phyloP scores from a whole-genome alignment of 2,797 vertebrate species.

The Brachyalestes nurse region DNA sequence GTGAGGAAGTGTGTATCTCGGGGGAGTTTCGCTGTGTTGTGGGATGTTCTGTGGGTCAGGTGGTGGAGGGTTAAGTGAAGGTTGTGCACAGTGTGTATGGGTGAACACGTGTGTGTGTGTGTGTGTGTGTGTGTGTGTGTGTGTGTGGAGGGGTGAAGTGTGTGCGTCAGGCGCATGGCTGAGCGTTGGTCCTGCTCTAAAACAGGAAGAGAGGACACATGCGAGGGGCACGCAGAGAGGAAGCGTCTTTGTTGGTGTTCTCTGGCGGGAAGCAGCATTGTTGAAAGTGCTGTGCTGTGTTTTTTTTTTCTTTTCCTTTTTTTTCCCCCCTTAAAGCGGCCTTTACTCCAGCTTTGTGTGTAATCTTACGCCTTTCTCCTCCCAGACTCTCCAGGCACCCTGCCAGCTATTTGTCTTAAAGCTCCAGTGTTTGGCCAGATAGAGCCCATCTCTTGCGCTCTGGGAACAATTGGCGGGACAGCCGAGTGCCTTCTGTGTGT shows the following conservation, averaged over 20 bases:
- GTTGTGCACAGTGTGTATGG: constrained; percentile 34
- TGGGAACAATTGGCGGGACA: constrained; percentile 75
- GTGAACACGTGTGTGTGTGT: constrained; percentile 38
- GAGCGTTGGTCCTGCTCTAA: constrained; percentile 55
- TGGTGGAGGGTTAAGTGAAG: constrained; percentile 42
- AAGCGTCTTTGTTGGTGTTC: constrained; percentile 78
- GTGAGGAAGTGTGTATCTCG: constrained; percentile 18
- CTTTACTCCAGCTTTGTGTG: constrained; percentile 73
- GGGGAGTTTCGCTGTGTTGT: constrained; percentile 33
- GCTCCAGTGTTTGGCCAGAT: constrained; percentile 69
- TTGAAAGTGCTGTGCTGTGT: constrained; percentile 71
- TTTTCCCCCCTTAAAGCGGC: constrained; percentile 59
- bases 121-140: constrained; percentile 23
- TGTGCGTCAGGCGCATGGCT: constrained; percentile 73
- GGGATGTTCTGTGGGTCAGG: constrained; percentile 39
- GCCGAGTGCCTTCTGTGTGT: constrained; percentile 70
- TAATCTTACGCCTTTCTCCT: constrained; percentile 67
- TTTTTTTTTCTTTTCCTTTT: not conserved
- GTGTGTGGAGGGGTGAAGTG: constrained; percentile 46
- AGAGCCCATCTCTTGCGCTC: constrained; percentile 72
- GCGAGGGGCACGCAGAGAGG: constrained; percentile 74
- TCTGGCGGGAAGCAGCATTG: constrained; percentile 79
- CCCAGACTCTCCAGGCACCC: constrained; percentile 58
- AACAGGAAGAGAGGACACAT: constrained; percentile 78
- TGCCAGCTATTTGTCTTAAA: constrained; percentile 74